These are phyloP conservation scores for Oceanodroma tethys DNA, from an alignment of 2,113 vertebrate species.

Conservation along the genomic window DNA sequence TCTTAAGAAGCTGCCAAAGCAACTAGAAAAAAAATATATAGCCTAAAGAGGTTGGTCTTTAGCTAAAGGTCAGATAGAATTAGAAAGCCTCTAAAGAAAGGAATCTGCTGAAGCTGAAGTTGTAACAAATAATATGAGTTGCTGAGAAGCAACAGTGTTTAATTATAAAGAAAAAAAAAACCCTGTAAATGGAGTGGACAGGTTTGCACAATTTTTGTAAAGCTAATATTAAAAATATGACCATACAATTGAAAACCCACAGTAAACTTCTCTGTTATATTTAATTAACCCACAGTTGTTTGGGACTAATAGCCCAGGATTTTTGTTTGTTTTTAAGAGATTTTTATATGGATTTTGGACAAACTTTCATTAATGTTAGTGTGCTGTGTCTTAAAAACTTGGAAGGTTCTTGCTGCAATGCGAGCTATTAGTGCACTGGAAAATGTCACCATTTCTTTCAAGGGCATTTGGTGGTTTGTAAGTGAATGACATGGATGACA, in stretches of 20 bases:
- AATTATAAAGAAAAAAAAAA: neutral
- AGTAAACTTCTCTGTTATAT: neutral
- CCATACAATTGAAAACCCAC: neutral
- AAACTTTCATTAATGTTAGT: neutral
- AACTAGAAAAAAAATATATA: slow-evolving; percentile 22
- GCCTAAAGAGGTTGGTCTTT: slow-evolving; percentile 30
- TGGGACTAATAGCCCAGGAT: neutral
- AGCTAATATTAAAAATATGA: neutral
- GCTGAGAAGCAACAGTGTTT: slow-evolving; percentile 18
- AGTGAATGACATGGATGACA: neutral
- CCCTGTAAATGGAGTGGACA: neutral
- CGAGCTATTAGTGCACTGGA: neutral
- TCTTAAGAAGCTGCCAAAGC: slow-evolving; percentile 41
- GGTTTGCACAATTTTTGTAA: slow-evolving; percentile 5
- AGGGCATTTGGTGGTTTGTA: neutral
- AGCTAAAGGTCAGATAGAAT: slow-evolving; percentile 57
- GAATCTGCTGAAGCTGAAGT: slow-evolving; percentile 43
- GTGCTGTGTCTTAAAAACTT: neutral
- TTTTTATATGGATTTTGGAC: neutral
- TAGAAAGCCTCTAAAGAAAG: slow-evolving; percentile 55
- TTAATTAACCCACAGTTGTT: neutral
- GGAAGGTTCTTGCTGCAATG: neutral
- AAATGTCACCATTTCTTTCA: neutral
- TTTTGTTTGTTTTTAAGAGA: neutral
- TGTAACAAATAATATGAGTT: slow-evolving; percentile 10